Evolutionary conservation across 1,140 invertebrate species (phyloP).

Genomic region (Brevipalpus yothersi): DNA sequence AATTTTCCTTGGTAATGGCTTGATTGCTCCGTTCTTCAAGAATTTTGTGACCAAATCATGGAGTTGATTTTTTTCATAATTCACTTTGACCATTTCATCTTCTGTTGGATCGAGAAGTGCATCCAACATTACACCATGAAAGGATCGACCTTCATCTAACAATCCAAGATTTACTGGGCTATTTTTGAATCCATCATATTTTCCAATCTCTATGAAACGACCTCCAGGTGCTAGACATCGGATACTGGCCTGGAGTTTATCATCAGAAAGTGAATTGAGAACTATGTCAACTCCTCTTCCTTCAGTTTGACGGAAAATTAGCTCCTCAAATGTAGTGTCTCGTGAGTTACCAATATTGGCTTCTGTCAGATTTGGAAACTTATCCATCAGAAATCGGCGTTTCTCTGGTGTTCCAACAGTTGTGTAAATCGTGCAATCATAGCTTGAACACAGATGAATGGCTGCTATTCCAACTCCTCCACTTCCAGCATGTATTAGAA

Average conservation of each 20-base stretch:
- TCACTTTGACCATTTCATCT: slow-evolving; percentile 16
- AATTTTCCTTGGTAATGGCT: slow-evolving; percentile 50
- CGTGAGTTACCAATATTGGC: slow-evolving; percentile 72
- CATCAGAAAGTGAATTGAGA: slow-evolving; percentile 37
- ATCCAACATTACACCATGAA: slow-evolving; percentile 86
- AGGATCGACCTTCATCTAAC: slow-evolving; percentile 66
- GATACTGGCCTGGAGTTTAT: slow-evolving; percentile 61
- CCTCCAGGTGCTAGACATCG: slow-evolving; percentile 67
- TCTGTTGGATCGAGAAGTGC: slow-evolving; percentile 38
- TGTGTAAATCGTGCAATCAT: slow-evolving; percentile 61
- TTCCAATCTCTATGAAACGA: slow-evolving; percentile 87
- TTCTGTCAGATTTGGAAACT: slow-evolving; percentile 56
- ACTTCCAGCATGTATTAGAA: slow-evolving; percentile 81
- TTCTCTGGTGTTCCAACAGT: slow-evolving; percentile 70
- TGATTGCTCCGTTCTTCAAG: slow-evolving; percentile 50
- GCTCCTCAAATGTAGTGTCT: slow-evolving; percentile 66
- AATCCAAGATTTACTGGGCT: slow-evolving; percentile 29
- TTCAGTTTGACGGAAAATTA: slow-evolving; percentile 45
- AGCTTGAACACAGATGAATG: slow-evolving; percentile 64
- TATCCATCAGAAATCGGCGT: slow-evolving; percentile 57
- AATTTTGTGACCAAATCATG: slow-evolving; percentile 33
- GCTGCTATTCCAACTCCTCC: slow-evolving; percentile 89
- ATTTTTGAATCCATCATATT: slow-evolving; percentile 80
- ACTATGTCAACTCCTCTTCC: slow-evolving; percentile 41
- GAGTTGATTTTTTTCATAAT: slow-evolving; percentile 35